Conservation (phyloP, 2,113 vertebrate species). For the Excalfactoria chinensis region DNA sequence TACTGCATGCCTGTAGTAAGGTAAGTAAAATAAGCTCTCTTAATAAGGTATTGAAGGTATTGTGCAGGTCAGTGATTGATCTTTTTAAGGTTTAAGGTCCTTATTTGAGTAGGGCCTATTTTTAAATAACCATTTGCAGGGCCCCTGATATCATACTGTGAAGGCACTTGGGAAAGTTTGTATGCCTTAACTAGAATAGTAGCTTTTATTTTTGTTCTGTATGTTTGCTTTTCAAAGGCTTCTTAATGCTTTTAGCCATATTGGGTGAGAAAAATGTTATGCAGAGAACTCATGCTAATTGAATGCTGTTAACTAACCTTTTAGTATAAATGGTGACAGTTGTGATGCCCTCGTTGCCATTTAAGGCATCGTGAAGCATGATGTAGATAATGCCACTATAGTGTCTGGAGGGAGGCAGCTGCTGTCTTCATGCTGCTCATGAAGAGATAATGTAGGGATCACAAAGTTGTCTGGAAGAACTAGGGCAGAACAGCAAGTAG, state of each 20-base stretch:
- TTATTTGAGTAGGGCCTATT: fast-evolving
- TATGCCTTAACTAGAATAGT: neutral
- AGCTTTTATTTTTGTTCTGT: neutral
- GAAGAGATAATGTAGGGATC: neutral
- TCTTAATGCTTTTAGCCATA: neutral
- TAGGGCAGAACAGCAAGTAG: neutral
- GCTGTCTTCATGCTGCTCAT: neutral
- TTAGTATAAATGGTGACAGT: neutral
- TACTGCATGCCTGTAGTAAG: neutral
- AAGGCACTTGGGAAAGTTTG: neutral
- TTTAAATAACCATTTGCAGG: neutral
- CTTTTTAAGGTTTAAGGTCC: fast-evolving
- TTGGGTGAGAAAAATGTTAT: neutral
- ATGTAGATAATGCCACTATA: fast-evolving
- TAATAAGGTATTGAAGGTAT: neutral
- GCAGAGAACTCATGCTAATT: neutral
- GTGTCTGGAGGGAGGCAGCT: neutral
- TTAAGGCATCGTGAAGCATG: neutral
- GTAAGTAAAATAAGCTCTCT: neutral
- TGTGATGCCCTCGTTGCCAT: neutral
- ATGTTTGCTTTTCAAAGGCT: neutral
- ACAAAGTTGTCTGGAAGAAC: neutral
- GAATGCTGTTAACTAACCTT: neutral
- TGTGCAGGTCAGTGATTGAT: neutral
- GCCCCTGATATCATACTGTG: neutral